Evolutionary conservation across 2,888 invertebrate genomes (phyloP), one percentile per base, ranked within the genome.

Genomic region (Lepetodrilus schrolli): DNA sequence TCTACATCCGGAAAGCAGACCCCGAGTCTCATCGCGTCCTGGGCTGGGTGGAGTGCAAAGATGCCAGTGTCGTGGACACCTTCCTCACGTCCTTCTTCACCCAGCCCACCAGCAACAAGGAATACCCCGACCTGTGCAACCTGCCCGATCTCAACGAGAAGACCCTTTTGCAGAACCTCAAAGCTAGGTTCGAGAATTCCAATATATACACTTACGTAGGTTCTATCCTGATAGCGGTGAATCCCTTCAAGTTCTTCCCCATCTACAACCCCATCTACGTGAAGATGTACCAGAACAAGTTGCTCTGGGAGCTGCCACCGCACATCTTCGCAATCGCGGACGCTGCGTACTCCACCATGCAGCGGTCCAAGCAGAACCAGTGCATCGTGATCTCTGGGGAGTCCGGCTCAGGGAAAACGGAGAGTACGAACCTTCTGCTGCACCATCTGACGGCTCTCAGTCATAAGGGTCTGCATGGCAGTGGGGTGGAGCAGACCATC

Each of bases 251-350:
- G 92, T 97, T 97, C 91, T 96, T 96, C 91, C 97, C 98, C 23
- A 98, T 98, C 83, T 98, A 98, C 92, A 98, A 98, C 92, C 98
- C 98, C 65, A 98, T 97, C 92, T 97, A 97, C 92, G 97, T 97
- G 82, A 96, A 96, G 91, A 92, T 97, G 84, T 98, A 98, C 92
- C 97, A 98, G 92, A 96, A 96, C 92, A 94, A 96, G 89, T 92
- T 96, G 84, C 93, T 97, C 84, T 96, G 96, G 34, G 96, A 96
- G 88, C 93, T 97, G 82, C 97, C 98, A 47, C 98, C 98, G 51
- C 98, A 98, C 90, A 97, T 98, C 88, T 98, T 98, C 92, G 98
- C 98, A 72, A 96, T 98, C 58, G 97, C 97, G 5, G 97, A 97
- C 90, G 95, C 96, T 17, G 96, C 97, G 26, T 97, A 96, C 91